A percentile compares a stretch with the other conserved stretches of the same genome.
These are phyloP conservation scores for Trichoplusia ni DNA, from an alignment of 1,140 invertebrate species.

Conservation along the genomic window DNA sequence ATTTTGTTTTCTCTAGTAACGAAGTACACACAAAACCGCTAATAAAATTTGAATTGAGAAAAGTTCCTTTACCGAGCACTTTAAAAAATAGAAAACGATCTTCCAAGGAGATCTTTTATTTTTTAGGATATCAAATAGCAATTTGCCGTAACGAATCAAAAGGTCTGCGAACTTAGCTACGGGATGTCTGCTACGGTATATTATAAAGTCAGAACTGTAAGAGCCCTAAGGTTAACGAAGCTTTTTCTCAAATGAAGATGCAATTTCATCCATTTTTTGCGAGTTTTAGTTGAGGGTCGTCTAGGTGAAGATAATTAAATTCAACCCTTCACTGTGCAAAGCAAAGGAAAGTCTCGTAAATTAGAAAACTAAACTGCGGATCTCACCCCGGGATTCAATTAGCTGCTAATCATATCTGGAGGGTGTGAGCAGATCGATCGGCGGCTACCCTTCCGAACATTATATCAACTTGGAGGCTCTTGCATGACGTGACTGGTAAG, in stretches of 20 bases:
- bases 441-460: slow-evolving; percentile 52
- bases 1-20: background rate
- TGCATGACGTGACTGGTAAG: slow-evolving; percentile 22
- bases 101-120: slow-evolving; percentile 30
- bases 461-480: slow-evolving; percentile 24
- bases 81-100: slow-evolving; percentile 8
- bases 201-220: slow-evolving; percentile 45
- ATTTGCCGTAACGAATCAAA: slow-evolving; percentile 45
- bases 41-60: slow-evolving; percentile 11
- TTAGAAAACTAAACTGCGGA: slow-evolving; percentile 80
- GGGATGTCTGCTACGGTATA: slow-evolving; percentile 33
- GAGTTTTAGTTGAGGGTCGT: slow-evolving; percentile 55
- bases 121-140: slow-evolving; percentile 48
- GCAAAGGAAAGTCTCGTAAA: slow-evolving; percentile 77
- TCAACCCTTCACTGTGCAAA: slow-evolving; percentile 71
- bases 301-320: slow-evolving; percentile 72
- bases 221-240: slow-evolving; percentile 39
- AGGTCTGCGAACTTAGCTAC: slow-evolving; percentile 35
- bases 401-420: slow-evolving; percentile 79
- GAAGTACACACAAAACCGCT: background rate
- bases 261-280: slow-evolving; percentile 60
- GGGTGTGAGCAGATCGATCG: slow-evolving; percentile 76
- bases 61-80: slow-evolving; percentile 10
- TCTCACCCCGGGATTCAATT: slow-evolving; percentile 79
- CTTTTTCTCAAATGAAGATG: slow-evolving; percentile 49